phyloP scores from a whole-genome alignment of 2,797 vertebrate genomes.

The Syngnathus acus region DNA sequence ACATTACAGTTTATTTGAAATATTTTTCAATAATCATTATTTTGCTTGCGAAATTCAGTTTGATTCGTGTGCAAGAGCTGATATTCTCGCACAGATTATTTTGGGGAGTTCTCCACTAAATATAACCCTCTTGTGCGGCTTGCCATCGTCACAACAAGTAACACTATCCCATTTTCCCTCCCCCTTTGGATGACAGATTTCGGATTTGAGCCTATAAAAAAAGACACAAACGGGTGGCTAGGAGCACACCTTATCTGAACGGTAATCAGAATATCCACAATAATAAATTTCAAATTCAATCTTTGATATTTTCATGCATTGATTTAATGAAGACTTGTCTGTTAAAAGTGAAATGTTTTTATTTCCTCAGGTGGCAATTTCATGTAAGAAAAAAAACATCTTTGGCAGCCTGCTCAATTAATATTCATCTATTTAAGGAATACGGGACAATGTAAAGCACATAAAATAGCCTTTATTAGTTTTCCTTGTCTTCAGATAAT shows the following conservation, averaged over 20 bases:
- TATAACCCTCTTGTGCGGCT: slow-evolving; percentile 37
- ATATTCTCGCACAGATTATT: slow-evolving; percentile 33
- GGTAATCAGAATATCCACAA: background rate
- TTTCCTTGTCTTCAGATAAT: background rate
- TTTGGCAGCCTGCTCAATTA: too few relatives aligned
- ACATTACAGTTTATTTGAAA: background rate
- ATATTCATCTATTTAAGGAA: too few relatives aligned
- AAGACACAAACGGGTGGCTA: slow-evolving; percentile 9
- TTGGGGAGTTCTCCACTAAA: slow-evolving; percentile 42
- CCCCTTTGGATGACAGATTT: slow-evolving; percentile 41
- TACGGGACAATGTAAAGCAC: too few relatives aligned
- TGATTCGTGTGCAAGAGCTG: background rate
- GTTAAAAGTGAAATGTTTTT: background rate
- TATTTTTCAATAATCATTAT: background rate
- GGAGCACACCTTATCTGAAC: background rate
- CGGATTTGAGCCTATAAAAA: slow-evolving; percentile 53
- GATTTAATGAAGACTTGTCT: too few relatives aligned
- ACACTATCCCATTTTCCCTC: slow-evolving; percentile 23
- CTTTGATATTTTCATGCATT: background rate
- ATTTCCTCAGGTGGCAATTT: slow-evolving; percentile 10
- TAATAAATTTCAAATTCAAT: background rate
- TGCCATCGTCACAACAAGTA: slow-evolving; percentile 54
- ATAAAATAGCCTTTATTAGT: background rate
- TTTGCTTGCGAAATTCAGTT: background rate
- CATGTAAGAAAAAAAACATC: too few relatives aligned